These are phyloP conservation scores for Clitarchus hookeri DNA, from an alignment of 2,888 invertebrate species.

Conservation along the genomic window DNA sequence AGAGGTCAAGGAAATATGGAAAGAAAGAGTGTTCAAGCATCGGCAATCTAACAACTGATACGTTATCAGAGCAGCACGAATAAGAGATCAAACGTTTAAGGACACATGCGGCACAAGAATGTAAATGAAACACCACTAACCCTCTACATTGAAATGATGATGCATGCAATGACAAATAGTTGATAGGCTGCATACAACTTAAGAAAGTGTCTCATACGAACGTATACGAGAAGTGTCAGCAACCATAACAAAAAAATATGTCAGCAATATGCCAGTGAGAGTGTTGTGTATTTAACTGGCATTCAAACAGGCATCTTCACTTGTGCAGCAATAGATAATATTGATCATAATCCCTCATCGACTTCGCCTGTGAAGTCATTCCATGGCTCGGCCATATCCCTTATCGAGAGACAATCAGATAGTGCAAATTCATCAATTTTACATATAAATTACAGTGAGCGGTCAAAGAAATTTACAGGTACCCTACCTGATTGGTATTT, in stretches of 20 bases:
- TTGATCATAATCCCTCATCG: constrained; percentile 10
- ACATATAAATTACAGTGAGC: constrained; percentile 1
- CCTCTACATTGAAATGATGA: background rate
- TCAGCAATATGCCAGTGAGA: background rate
- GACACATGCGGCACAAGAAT: background rate
- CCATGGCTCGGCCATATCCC: constrained; percentile 5
- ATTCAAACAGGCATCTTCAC: background rate
- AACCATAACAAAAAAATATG: background rate
- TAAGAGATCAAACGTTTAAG: no score
- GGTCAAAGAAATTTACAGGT: background rate
- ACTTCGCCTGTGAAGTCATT: background rate
- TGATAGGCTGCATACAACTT: no score
- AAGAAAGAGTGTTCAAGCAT: background rate
- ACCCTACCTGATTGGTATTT: background rate
- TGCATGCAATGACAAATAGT: constrained; percentile 3
- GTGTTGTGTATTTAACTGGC: background rate
- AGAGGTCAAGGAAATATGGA: background rate
- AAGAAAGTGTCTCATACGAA: no score
- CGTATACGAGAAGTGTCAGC: background rate
- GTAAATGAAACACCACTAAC: constrained; percentile 3
- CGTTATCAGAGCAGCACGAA: no score
- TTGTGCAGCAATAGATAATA: constrained; percentile 12
- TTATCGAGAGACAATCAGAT: constrained; percentile 3
- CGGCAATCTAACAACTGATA: background rate
- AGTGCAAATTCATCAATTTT: background rate